Evolutionary conservation across 2,888 invertebrate species (phyloP), one percentile per base, ranked within the genome.

Genomic region (Drosophila macrospina): DNA sequence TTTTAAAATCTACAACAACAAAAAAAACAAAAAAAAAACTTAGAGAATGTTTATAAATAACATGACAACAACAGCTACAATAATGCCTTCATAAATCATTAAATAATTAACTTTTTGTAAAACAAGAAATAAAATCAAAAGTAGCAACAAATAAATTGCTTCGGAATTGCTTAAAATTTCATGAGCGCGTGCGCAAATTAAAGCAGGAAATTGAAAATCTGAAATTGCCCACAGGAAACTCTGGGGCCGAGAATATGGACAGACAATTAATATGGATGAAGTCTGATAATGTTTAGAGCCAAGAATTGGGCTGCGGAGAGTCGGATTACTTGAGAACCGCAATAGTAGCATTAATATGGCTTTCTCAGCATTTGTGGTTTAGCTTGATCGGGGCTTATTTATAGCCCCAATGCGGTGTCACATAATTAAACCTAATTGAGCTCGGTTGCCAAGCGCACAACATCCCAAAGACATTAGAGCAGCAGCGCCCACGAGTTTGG

Each of bases 361-460:
- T 74, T 74, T 66, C 55, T 20, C 48, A 36, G 54, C 54, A 48
- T 51, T 50, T 36, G 69, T 41, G 69, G 54, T 59, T 51, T 51
- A 44, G 36, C 44, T 51, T 15, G 54, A 44, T 52, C 54, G 28
- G 30, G 16, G 54, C 16, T 61, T 61, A 72, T 68, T 68, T 72
- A 69, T 76, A 76, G 60, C 37, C 42, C 54, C 60, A 51, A 34
- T 15, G 34, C 15, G 37, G 57, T 59, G 44, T 68, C 61, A 68
- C 71, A 87, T 78, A 86, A 86, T 88, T 86, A 78, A 71, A 86
- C 71, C 86, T 78, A 83, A 83, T 83, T 88, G 86, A 71, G 69
- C 56, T 54, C 20, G 11, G 65, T 62, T 65, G 65, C 57, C 78
- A 69, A 79, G 59, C 68, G 26, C 51, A 41, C 50, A 63, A 54